Base-by-base conservation (phyloP, 2,888 invertebrate species). In the Ochlodes sylvanus region DNA sequence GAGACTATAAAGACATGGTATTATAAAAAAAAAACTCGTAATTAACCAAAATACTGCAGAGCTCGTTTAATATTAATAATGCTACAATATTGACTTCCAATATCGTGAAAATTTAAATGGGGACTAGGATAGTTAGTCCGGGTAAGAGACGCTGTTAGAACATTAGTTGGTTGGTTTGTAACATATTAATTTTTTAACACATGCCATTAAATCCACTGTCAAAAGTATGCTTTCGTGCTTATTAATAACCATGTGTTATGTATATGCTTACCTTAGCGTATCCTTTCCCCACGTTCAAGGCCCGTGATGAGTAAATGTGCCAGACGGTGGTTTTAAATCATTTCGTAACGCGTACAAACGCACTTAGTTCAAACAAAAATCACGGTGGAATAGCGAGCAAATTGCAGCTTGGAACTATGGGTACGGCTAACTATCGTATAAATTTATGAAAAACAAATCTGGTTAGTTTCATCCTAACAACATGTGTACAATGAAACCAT, bases 381-480 rank as follows among this genome's bases (percentile, higher is more conserved):
- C 68, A 64, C 72, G 73, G 60, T 17, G 69, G 67, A 70, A 72
- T 63, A 64, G 60, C 69, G 69, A 71, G 70, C 73, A 68, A 73
- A 77, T 74, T 69, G 63, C 72, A 67, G 67, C 71, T 70, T 66
- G 73, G 70, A 69, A 71, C 70, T 73, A 72, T 71, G 69, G 66
- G 17, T 72, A 73, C 70, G 71, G 77, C 75, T 79, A 83, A 81
- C 84, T 82, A 82, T 82, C 84, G 79, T 83, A 87, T 89, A 88
- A 88, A 88, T 76, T 52, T 87, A 87, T 84, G 80, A 85, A 85
- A 87, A 84, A 82, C 81, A 78, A 77, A 83, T 85, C 88, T 90
- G 90, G 83, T 82, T 85, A 82, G 77, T 82, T 77, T 89, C 89
- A 87, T 80, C 79, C 76, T 75, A 76, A 74, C 72, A 79, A 76